A percentile compares a stretch with the other conserved stretches of the same genome.
Evolutionary conservation across 2,797 vertebrate species (phyloP).

Genomic region (Spondyliosoma cantharus): DNA sequence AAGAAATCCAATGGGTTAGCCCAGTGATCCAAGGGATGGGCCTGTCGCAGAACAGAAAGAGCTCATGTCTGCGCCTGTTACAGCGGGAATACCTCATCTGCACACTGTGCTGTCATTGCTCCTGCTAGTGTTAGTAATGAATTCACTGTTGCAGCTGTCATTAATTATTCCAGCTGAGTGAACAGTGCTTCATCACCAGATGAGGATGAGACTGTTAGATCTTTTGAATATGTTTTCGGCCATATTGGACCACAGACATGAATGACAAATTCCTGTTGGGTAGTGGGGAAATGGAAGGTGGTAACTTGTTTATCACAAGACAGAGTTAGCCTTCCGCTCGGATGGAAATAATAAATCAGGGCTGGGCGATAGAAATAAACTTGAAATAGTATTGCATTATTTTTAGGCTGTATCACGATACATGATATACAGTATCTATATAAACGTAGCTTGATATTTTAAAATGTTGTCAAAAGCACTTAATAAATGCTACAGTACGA

Average conservation of each 20-base stretch:
- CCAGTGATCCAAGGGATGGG: constrained; percentile 54
- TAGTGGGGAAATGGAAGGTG: neutral
- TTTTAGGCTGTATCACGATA: no score
- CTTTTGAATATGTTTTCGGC: constrained; percentile 6
- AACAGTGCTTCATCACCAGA: constrained; percentile 52
- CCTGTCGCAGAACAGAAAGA: constrained; percentile 53
- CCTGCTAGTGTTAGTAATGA: constrained; percentile 26
- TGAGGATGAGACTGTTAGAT: constrained; percentile 33
- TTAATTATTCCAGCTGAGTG: constrained; percentile 60
- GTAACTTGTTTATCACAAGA: neutral
- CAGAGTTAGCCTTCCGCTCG: neutral
- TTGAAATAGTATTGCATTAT: no score
- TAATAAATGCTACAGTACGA: no score
- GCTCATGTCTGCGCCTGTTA: constrained; percentile 48
- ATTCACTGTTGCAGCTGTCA: constrained; percentile 50
- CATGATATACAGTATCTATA: no score
- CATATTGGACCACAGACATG: neutral
- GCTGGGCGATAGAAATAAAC: no score
- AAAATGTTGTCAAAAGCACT: no score
- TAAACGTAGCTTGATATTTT: no score
- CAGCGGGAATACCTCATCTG: constrained; percentile 48
- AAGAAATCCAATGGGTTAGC: constrained; percentile 21
- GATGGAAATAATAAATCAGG: neutral
- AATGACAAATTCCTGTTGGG: neutral
- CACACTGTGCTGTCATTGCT: constrained; percentile 39